phyloP scores from a whole-genome alignment of 2,797 vertebrate genomes.

The Gadopsis bispinosus region DNA sequence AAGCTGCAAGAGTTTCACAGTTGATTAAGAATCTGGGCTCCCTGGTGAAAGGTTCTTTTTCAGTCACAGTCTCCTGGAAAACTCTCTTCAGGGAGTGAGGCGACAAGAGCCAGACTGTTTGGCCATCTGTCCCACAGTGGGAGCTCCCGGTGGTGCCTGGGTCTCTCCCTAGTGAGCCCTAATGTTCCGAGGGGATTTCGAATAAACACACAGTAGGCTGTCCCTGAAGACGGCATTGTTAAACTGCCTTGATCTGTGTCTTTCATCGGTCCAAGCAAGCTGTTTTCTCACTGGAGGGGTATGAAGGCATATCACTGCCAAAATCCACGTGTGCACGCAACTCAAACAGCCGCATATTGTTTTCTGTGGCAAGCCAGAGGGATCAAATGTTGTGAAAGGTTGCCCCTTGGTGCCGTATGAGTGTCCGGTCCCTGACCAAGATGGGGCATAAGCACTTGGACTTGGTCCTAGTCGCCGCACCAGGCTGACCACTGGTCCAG shows the following conservation, averaged over 20 bases:
- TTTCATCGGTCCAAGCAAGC: not conserved
- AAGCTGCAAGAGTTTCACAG: slow-evolving; percentile 13
- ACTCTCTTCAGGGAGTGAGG: slow-evolving; percentile 28
- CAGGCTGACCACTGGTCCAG: no score
- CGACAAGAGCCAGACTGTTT: slow-evolving; percentile 13
- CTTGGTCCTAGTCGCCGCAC: no score
- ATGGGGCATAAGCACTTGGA: no score
- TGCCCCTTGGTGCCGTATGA: no score
- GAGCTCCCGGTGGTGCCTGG: slow-evolving; percentile 24
- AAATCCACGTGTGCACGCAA: no score
- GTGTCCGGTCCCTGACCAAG: no score
- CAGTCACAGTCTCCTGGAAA: slow-evolving; percentile 8
- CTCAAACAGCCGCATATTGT: no score
- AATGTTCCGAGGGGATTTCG: slow-evolving; percentile 33
- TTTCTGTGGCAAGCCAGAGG: no score
- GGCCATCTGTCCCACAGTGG: slow-evolving; percentile 45
- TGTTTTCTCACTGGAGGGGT: not conserved
- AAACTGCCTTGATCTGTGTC: not conserved
- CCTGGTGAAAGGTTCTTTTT: slow-evolving; percentile 22
- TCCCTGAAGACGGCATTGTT: slow-evolving; percentile 7
- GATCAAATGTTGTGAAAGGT: no score
- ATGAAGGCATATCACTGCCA: no score
- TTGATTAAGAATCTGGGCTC: not conserved
- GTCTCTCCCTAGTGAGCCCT: slow-evolving; percentile 33
- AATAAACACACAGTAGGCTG: slow-evolving; percentile 10